Evolutionary conservation across 1,140 invertebrate species (phyloP).

Genomic region (Drosophila parabipectinata): DNA sequence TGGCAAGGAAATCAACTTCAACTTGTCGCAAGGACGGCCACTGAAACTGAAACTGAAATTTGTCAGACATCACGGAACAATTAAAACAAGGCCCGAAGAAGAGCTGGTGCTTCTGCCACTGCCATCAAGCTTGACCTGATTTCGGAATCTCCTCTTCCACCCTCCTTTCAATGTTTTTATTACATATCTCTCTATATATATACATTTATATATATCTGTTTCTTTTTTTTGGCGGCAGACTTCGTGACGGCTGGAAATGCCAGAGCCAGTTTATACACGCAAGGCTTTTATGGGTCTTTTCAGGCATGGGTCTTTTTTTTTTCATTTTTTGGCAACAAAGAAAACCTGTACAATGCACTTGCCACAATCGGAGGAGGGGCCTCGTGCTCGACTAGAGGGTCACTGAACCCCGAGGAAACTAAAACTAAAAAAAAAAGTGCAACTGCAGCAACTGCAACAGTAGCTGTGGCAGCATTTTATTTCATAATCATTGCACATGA

Average conservation of each 20-base stretch:
- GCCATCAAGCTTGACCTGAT: slow-evolving; percentile 43
- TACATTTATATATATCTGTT: neutral
- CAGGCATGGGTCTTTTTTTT: slow-evolving; percentile 14
- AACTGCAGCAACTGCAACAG: slow-evolving; percentile 60
- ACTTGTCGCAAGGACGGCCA: slow-evolving; percentile 55
- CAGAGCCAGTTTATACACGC: slow-evolving; percentile 50
- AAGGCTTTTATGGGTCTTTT: slow-evolving; percentile 55
- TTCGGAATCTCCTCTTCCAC: slow-evolving; percentile 6
- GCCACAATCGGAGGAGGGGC: slow-evolving; percentile 55
- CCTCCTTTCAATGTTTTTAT: slow-evolving; percentile 23
- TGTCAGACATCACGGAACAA: slow-evolving; percentile 49
- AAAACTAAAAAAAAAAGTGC: slow-evolving; percentile 43
- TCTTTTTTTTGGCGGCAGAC: slow-evolving; percentile 60
- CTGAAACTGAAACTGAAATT: slow-evolving; percentile 40
- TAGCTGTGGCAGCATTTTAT: slow-evolving; percentile 64
- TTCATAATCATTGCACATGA: slow-evolving; percentile 77
- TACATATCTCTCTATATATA: slow-evolving; percentile 24
- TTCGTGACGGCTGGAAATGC: slow-evolving; percentile 72
- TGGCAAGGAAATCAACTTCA: slow-evolving; percentile 78
- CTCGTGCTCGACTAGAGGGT: slow-evolving; percentile 42
- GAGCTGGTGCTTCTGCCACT: slow-evolving; percentile 8
- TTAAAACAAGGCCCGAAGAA: slow-evolving; percentile 56
- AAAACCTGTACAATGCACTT: slow-evolving; percentile 78
- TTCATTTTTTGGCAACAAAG: slow-evolving; percentile 69
- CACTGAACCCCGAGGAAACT: slow-evolving; percentile 60